Evolutionary conservation across 1,140 invertebrate species (phyloP), one percentile per base, ranked within the genome.

Genomic region (Hycleus phaleratus): DNA sequence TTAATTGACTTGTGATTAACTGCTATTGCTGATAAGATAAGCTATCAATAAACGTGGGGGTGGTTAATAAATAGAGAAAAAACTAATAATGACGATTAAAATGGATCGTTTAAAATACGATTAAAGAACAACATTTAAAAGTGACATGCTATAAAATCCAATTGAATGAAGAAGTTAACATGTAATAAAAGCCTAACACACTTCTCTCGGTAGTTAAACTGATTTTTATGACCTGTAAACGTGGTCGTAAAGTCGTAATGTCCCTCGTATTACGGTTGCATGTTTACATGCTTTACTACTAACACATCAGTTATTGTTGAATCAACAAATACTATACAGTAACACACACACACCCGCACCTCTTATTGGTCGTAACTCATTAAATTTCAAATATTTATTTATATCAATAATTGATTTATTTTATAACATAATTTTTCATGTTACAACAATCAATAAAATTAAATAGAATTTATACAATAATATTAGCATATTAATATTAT

Each of bases 161-260:
- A 25, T 25, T 46, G 53, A 62, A 62, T 62, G 61, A 62, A 62
- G 58, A 59, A 60, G 58, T 59, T 32, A 62, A 62, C 61, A 62
- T 59, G 55, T 58, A 57, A 63, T 60, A 63, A 63, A 58, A 58
- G 56, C 58, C 60, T 60, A 59, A 60, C 60, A 54, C 65, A 61
- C 59, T 39, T 25, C 56, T 53, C 48, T 49, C 60, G 58, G 64
- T 66, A 68, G 66, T 69, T 68, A 69, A 68, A 70, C 59, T 70
- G 68, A 70, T 70, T 70, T 70, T 70, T 70, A 70, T 67, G 68
- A 70, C 57, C 66, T 68, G 66, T 70, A 68, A 70, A 68, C 66
- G 65, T 62, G 62, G 57, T 66, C 61, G 63, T 67, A 65, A 70
- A 68, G 61, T 70, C 63, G 66, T 69, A 68, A 69, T 69, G 66